Evolutionary conservation across 1,140 invertebrate genomes (phyloP).

Genomic region (Papilio aristodemus): DNA sequence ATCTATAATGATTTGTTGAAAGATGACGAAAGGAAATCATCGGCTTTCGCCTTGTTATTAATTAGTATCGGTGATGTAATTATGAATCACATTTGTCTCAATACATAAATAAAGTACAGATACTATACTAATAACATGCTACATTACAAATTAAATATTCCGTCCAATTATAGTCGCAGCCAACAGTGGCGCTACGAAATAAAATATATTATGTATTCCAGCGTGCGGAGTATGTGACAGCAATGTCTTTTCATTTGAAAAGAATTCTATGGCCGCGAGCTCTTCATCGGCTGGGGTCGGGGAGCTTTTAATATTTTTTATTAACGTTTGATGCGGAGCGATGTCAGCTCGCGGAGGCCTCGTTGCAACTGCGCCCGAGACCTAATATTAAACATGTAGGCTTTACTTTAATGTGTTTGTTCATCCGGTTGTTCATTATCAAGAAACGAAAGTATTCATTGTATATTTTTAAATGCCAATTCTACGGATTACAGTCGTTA

Average conservation of each 20-base stretch:
- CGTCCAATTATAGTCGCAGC: background rate
- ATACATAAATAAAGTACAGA: too few species aligned
- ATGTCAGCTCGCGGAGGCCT: background rate
- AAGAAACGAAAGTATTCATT: background rate
- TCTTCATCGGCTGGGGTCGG: background rate
- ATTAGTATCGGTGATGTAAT: too few species aligned
- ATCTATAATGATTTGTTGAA: too few species aligned
- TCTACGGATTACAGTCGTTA: background rate
- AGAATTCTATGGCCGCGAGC: background rate
- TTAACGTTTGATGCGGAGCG: conserved; percentile 12
- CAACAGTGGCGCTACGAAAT: background rate
- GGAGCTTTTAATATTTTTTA: conserved; percentile 4
- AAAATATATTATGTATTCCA: background rate
- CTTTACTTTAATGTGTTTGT: conserved; percentile 7
- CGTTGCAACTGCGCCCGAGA: background rate
- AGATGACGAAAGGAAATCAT: too few species aligned
- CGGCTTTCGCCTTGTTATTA: too few species aligned
- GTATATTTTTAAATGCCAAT: background rate
- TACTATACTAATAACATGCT: too few species aligned
- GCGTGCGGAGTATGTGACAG: background rate
- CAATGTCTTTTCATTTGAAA: conserved; percentile 11
- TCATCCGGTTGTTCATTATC: background rate
- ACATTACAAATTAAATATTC: background rate
- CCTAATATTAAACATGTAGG: background rate
- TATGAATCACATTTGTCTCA: too few species aligned